Percentiles rank a stretch among this genome's conserved stretches.
phyloP scores from a whole-genome alignment of 2,888 invertebrate genomes.

The Mongoloraphidia duomilia region DNA sequence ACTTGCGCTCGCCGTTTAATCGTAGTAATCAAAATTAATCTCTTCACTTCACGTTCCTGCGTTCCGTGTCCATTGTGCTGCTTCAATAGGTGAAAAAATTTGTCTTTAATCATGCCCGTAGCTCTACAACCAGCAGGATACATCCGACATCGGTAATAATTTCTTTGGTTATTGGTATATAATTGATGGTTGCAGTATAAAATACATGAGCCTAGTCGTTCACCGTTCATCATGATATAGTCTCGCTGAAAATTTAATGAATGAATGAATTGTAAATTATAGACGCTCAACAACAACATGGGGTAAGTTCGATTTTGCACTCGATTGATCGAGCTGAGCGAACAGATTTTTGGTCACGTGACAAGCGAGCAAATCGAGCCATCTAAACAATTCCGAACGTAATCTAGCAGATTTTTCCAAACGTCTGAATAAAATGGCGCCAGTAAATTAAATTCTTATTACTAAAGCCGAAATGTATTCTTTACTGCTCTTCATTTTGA shows the following conservation, averaged over 20 bases:
- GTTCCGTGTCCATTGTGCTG: conserved; percentile 4
- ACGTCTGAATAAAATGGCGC: too few relatives aligned
- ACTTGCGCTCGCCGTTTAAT: conserved; percentile 4
- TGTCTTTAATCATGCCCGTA: conserved; percentile 1
- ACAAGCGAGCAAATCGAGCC: too few relatives aligned
- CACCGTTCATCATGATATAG: conserved; percentile 4
- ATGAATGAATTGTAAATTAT: too few relatives aligned
- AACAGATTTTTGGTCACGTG: too few relatives aligned
- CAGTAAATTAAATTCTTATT: too few relatives aligned
- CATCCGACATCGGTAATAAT: conserved; percentile 6
- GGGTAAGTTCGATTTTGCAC: too few relatives aligned
- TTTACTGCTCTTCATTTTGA: too few relatives aligned
- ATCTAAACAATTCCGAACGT: too few relatives aligned
- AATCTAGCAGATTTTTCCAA: too few relatives aligned
- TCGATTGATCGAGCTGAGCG: too few relatives aligned
- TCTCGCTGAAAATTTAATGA: not conserved
- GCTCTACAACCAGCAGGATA: conserved; percentile 2
- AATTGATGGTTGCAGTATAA: conserved; percentile 3
- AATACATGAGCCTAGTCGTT: conserved; percentile 2
- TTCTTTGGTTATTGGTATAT: conserved; percentile 3
- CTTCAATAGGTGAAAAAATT: not conserved
- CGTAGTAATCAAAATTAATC: conserved; percentile 1
- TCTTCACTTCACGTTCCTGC: conserved; percentile 3
- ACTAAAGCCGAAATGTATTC: too few relatives aligned
- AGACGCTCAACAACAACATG: too few relatives aligned